Base-by-base conservation (phyloP, 2,797 vertebrate species). In the Rousettus madagascariensis region DNA sequence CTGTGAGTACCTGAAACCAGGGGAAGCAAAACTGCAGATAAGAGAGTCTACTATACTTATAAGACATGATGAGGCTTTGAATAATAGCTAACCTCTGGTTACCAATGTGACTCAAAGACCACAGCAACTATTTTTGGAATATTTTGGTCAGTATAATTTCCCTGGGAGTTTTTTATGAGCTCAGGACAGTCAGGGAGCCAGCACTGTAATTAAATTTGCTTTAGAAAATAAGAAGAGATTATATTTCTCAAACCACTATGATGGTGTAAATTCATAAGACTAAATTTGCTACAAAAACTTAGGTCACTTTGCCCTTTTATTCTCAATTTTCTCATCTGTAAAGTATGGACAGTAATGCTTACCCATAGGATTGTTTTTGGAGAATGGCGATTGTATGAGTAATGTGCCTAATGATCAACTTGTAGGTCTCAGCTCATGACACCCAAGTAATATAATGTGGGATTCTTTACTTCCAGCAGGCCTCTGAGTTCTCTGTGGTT, bases 201-300 rank as follows among this genome's bases (percentile, higher is more conserved):
- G 20, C 33, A 30, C 26, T 85, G 66, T n/a, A 38, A 85, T 93
- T 85, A 57, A 2, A 65, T 59, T 80, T 86, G 65, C 66, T 74
- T 90, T 95, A 65, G 86, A 84, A 79, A 95, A 78, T 51, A 38
- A 49, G 28, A 84, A 72, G 57, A 74, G 19, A 92, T 43, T 24
- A 1, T 61, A 51, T 86, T 38, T 57, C 41, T 43, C 71, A 41
- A 13, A 68, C 51, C n/a, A 9, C 80, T 22, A 36, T 66, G 36
- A 79, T 65, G 74, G 36, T 11, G 1, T 55, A 86, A 72, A 85
- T 85, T 89, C 11, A 0, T 36, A 66, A 51, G 19, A 49, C 6
- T 22, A 38, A 94, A 79, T 28, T 80, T 57, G 15, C 30, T 71
- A 4, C 63, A 16, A 85, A 74, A 20, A n/a, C 19, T 41, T 49